Evolutionary conservation across 2,888 invertebrate genomes (phyloP), one percentile per base, ranked within the genome.

Genomic region (Diaperis boleti): DNA sequence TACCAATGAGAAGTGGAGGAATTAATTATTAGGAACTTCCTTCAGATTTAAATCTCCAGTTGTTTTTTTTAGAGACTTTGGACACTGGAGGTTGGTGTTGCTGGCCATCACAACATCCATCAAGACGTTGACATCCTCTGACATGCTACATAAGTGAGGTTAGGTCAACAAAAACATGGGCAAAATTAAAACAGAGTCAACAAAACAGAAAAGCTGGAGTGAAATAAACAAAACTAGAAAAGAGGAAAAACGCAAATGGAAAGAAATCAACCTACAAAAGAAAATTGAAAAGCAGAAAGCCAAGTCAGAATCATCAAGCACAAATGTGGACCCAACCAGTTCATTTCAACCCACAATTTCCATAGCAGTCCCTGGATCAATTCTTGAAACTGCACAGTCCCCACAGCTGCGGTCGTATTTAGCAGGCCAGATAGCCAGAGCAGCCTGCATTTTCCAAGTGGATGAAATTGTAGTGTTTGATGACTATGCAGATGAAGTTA

Each of bases 331-430:
- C 29, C 15, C 47, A 1, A 6, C 13, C n/a, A 17, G 14, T 15
- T 7, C 11, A 3, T 26, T 5, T 33, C 33, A 5, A 2, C 33
- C 17, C 20, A 96, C 96, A 1, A 77, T 96, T 7, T 93, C 93
- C 68, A 94, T 99, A 72, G 99, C 98, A 0, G 88, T 99, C 11
- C 96, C 99, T 1, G 97, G 98, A 0, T 98, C 98, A 0, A 97
- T 99, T 76, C 81, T 99, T 56, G 96, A 98, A 78, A 98, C 98
- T 83, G 96, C 97, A 0, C 98, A 98, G 77, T 92, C 95, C 0
- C 87, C 87, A 0, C 95, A 95, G 79, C 82, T 99, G 26, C 87
- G 94, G 13, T 91, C 96, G 0, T 96, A 97, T 81, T 83, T 99
- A 55, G 96, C 95, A 0, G 98, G 98, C 1, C 97, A 98, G 83